Evolutionary conservation across 2,113 vertebrate genomes (phyloP), one percentile per base, ranked within the genome.

Genomic region (Triplophysa tibetana): DNA sequence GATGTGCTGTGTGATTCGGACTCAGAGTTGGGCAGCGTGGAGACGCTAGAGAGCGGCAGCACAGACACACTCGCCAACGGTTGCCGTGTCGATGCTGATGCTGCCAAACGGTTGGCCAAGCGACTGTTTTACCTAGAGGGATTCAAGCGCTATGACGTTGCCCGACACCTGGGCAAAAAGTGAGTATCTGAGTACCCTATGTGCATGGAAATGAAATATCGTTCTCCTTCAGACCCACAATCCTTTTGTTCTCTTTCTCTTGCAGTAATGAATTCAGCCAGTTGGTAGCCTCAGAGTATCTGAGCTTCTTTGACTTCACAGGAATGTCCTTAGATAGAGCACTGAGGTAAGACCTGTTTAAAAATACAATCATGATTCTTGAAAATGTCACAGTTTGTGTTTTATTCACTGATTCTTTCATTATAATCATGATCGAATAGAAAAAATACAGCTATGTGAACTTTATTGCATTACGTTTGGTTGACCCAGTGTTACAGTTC

Each of bases 151-250:
- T 99, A 96, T 0, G 97, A 99, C 0, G 96, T 99, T 75, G 97
- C 97, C 38, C 93, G 96, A 16, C 97, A 99, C 88, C 93, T 99
- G 0, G 96, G 97, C 81, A 98, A 98, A 84, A 99, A 99, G 97
- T 98, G 87, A 92, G 96, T 62, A 26, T 48, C 19, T 56, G n/a
- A 21, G 16, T 58, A 13, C 33, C 8, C 3, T 23, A 6, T 3
- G 17, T 29, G 23, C 14, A 63, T 38, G 23, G 23, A 16, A 19
- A 26, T 63, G 4, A 74, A 38, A 72, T n/a, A 2, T 10, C n/a
- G 9, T 29, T 73, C 13, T 41, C 8, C 26, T 8, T 24, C 2
- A 17, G 45, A 29, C 60, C 21, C 58, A 63, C 73, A 63, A 75
- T 75, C 23, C 73, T 9, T 75, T 23, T 48, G 2, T 75, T 43